These are phyloP conservation scores for Drosophila borealis DNA, from an alignment of 2,888 invertebrate species.

Conservation along the genomic window DNA sequence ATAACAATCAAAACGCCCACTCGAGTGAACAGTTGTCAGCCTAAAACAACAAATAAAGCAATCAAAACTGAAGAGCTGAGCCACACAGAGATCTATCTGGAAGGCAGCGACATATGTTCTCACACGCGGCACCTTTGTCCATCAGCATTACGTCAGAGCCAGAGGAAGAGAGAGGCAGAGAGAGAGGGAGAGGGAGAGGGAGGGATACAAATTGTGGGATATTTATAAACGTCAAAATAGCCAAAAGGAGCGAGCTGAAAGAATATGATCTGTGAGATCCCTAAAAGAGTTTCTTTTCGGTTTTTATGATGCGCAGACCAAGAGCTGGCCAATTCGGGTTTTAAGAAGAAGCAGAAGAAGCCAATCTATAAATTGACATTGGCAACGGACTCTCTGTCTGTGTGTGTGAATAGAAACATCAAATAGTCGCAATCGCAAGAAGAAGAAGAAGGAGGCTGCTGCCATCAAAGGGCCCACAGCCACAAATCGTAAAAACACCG, in stretches of 20 bases:
- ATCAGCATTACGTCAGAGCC: slow-evolving; percentile 71
- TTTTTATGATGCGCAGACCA: slow-evolving; percentile 55
- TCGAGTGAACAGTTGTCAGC: slow-evolving; percentile 61
- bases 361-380: slow-evolving; percentile 49
- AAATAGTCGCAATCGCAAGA: slow-evolving; percentile 52
- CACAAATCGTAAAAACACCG: slow-evolving; percentile 70
- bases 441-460: slow-evolving; percentile 20
- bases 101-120: slow-evolving; percentile 70
- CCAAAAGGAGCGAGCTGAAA: slow-evolving; percentile 35
- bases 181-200: slow-evolving; percentile 24
- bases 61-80: slow-evolving; percentile 60
- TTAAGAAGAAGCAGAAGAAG: slow-evolving; percentile 31
- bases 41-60: slow-evolving; percentile 82
- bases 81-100: slow-evolving; percentile 5
- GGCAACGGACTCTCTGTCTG: slow-evolving; percentile 34
- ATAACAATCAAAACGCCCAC: slow-evolving; percentile 72
- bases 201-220: slow-evolving; percentile 67
- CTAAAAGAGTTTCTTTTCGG: slow-evolving; percentile 2
- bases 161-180: slow-evolving; percentile 29
- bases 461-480: slow-evolving; percentile 63
- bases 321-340: slow-evolving; percentile 46
- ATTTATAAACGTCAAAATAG: slow-evolving; percentile 83
- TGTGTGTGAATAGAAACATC: slow-evolving; percentile 78
- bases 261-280: slow-evolving; percentile 15
- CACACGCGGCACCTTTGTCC: slow-evolving; percentile 77